Evolutionary conservation across 2,888 invertebrate species (phyloP).

Genomic region (Xestoiulus laeticollis): DNA sequence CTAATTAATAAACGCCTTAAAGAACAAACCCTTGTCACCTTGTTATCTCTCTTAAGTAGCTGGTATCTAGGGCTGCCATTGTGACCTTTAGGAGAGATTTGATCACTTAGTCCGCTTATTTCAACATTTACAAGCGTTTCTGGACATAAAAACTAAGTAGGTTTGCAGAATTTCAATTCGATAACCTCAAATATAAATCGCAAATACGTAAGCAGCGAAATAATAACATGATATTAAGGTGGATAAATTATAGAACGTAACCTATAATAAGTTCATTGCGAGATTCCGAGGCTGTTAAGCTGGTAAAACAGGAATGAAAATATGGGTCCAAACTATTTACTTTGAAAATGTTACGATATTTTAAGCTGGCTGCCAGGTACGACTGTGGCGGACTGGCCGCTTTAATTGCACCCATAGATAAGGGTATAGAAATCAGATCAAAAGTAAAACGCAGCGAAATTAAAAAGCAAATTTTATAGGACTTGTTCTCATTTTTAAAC

Average conservation of each 20-base stretch:
- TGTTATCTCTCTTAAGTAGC: conserved; percentile 2
- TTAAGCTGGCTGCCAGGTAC: conserved; percentile 16
- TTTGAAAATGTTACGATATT: background rate
- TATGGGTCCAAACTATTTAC: conserved; percentile 11
- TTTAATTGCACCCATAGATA: background rate
- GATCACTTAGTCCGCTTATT: background rate
- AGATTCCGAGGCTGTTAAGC: conserved; percentile 28
- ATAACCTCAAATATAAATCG: conserved; percentile 6
- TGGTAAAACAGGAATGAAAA: conserved; percentile 29
- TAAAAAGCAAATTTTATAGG: conserved; percentile 18
- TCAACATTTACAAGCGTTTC: background rate
- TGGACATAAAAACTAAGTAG: background rate
- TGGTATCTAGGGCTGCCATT: background rate
- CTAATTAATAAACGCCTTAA: background rate
- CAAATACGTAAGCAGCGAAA: background rate
- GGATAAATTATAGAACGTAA: conserved; percentile 8
- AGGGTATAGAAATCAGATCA: background rate
- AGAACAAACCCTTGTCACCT: background rate
- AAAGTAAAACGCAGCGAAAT: background rate
- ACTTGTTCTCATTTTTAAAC: background rate
- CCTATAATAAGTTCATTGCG: conserved; percentile 18
- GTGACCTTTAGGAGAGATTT: background rate
- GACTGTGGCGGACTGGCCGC: background rate
- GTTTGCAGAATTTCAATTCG: conserved; percentile 22
- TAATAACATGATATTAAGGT: background rate